These are phyloP conservation scores for Acleris sparsana DNA, from an alignment of 2,888 invertebrate genomes.

Conservation along the genomic window DNA sequence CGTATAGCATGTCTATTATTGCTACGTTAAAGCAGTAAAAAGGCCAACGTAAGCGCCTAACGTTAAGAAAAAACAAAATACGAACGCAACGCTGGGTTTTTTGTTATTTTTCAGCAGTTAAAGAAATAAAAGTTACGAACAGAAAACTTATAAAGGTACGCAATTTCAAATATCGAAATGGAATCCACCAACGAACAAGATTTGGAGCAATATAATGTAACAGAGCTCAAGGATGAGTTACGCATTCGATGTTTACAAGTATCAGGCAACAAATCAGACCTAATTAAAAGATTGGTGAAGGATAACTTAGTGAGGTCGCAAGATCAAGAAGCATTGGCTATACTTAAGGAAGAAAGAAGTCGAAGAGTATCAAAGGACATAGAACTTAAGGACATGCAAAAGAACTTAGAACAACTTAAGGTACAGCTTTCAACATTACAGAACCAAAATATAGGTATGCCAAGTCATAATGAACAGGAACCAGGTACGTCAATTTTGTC, in stretches of 20 bases:
- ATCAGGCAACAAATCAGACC: background rate
- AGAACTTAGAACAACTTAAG: background rate
- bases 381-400: background rate
- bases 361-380: background rate
- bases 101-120: no score
- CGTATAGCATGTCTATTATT: no score
- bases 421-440: no score
- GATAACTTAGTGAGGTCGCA: background rate
- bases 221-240: slow-evolving; percentile 1
- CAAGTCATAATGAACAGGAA: no score
- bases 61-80: no score
- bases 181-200: background rate
- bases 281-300: background rate
- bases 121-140: no score
- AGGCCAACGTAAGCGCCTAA: no score
- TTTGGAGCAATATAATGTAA: background rate
- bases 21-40: no score
- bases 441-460: no score
- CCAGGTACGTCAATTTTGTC: no score
- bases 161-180: background rate
- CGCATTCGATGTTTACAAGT: background rate
- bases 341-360: background rate
- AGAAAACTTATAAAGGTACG: no score
- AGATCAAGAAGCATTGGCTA: background rate
- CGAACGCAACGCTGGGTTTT: no score